Evolutionary conservation across 2,113 vertebrate species (phyloP), one percentile per base, ranked within the genome.

Genomic region (Octodon degus): DNA sequence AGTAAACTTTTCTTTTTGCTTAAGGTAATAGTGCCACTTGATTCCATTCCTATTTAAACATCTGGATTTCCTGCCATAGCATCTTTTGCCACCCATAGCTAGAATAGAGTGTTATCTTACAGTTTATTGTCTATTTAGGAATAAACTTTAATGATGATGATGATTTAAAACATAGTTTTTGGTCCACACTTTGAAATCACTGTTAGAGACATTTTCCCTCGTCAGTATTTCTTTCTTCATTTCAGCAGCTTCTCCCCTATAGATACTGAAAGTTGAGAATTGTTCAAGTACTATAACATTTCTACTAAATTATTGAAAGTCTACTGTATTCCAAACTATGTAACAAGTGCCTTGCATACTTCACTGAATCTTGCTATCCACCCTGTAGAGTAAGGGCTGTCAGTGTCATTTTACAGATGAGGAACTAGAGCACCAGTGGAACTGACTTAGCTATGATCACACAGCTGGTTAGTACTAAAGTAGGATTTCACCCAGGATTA

Each of bases 341-440:
- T 62, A 65, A 58, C 74, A 40, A 72, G 24, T 90, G 43, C 85
- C 84, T 80, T 85, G 37, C 27, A 47, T 82, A 40, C 32, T 83
- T 90, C 84, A 68, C 37, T 63, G 63, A 67, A 70, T 95, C 27
- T 3, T 88, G 20, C 76, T 58, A 70, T 90, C 60, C 60, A 30
- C n/a, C 53, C 37, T 88, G 17, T 53, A 32, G 25, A 55, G 34
- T 40, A 47, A 10, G 40, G 94, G 47, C 62, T 83, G 6, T 90
- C 89, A 58, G 34, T 76, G 84, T 47, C 68, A 47, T 94, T 92
- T 94, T 92, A 76, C 34, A 89, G 20, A 43, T 70, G 76, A 95
- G 14, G 70, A 85, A 81, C 81, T 63, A n/a, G 43, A 74, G 43
- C n/a, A 53, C 93, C 68, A 30, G 3, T 50, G 53, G 90, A 43